These are phyloP conservation scores for Opisthocomus hoazin DNA, from an alignment of 2,113 vertebrate species.

Conservation along the genomic window DNA sequence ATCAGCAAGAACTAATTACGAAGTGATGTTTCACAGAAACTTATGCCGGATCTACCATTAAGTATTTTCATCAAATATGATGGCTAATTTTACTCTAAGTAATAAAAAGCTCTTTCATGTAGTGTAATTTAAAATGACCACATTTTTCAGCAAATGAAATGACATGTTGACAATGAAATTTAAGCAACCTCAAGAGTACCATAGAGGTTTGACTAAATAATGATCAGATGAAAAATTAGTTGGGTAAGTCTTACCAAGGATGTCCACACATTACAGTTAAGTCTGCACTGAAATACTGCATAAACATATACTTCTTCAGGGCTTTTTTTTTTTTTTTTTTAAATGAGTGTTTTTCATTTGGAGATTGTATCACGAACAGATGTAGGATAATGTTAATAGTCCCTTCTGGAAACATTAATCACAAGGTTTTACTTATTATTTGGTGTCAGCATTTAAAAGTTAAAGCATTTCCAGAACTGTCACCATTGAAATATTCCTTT, in stretches of 20 bases:
- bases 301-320: slow-evolving; percentile 48
- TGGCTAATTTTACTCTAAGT: slow-evolving; percentile 37
- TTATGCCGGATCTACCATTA: slow-evolving; percentile 6
- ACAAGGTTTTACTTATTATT: slow-evolving; percentile 73
- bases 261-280: slow-evolving; percentile 67
- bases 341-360: slow-evolving; percentile 74
- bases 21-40: not conserved
- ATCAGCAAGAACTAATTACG: slow-evolving; percentile 26
- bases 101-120: slow-evolving; percentile 26
- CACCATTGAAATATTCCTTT: slow-evolving; percentile 73
- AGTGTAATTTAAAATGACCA: slow-evolving; percentile 34
- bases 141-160: slow-evolving; percentile 67
- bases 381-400: slow-evolving; percentile 77
- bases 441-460: slow-evolving; percentile 77
- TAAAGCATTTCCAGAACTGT: slow-evolving; percentile 77
- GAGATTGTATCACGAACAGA: slow-evolving; percentile 80
- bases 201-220: slow-evolving; percentile 69
- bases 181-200: slow-evolving; percentile 68
- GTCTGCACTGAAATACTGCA: slow-evolving; percentile 62
- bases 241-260: slow-evolving; percentile 66
- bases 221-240: slow-evolving; percentile 70
- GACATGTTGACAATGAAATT: slow-evolving; percentile 68
- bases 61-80: slow-evolving; percentile 23
- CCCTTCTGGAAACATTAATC: slow-evolving; percentile 81
- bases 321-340: not conserved